Evolutionary conservation across 1,140 invertebrate genomes (phyloP), one percentile per base, ranked within the genome.

Genomic region (Mycetomoellerius zeteki): DNA sequence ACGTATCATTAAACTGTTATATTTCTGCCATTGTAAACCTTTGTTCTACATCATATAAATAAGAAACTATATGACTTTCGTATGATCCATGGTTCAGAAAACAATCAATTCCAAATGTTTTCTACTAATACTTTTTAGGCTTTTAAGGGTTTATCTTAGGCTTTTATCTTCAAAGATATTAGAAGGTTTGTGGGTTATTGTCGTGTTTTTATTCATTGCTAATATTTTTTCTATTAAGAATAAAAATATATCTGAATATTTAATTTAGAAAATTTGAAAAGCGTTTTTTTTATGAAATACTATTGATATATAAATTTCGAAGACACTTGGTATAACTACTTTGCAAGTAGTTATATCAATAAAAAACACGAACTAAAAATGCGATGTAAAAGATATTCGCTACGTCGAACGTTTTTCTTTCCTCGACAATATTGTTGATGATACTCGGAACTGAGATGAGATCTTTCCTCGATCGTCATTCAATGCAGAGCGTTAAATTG

Each of bases 1-100:
- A 87, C 85, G 86, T 89, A 56, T 90, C 88, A 85, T 85, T 90
- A 58, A 87, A 84, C 73, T 88, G 58, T 76, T 58, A 54, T 60
- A 65, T 50, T 86, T 69, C 19, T 58, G 67, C 52, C 27, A 12
- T 30, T 54, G 14, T 69, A 69, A 80, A 69, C 14, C 77, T 80
- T 69, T 69, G 77, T 80, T 69, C 30, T 33, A 67, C 12, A 21
- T 27, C 24, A 6, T 37, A 47, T 54, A 69, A 72, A 72, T 72
- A 56, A 24, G 33, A 82, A 82, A 43, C 47, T 27, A 33, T 43
- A 43, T 21, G 30, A 69, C 21, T 37, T n/a, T 37, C 10, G 33
- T 21, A 27, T 21, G 69, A 47, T n/a, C 10, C n/a, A 33, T 19
- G 7, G 4, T 19, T n/a, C n/a, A 5, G 8, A 30, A 33, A 37